Evolutionary conservation across 2,888 invertebrate species (phyloP).

Genomic region (Prenolepis imparis): DNA sequence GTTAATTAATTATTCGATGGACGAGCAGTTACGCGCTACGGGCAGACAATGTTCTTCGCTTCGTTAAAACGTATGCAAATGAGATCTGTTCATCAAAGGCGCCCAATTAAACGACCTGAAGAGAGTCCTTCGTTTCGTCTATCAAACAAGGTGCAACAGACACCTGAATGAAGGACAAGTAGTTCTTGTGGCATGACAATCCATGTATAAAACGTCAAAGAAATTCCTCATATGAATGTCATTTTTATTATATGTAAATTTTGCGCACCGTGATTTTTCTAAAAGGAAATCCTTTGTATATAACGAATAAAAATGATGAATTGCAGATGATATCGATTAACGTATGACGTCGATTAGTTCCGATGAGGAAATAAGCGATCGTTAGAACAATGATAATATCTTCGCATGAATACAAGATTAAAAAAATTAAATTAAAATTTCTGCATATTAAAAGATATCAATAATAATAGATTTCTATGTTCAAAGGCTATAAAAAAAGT

Average conservation of each 20-base stretch:
- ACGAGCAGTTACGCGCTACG: conserved; percentile 47
- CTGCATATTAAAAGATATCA: neutral
- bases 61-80: conserved; percentile 60
- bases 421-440: neutral
- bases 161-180: conserved; percentile 35
- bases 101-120: conserved; percentile 52
- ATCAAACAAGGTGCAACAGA: conserved; percentile 36
- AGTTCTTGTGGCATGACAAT: neutral
- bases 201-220: neutral
- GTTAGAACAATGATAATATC: neutral
- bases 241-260: conserved; percentile 23
- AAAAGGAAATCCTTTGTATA: neutral
- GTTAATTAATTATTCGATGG: conserved; percentile 63
- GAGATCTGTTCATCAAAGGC: conserved; percentile 57
- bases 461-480: neutral
- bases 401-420: neutral
- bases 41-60: conserved; percentile 60
- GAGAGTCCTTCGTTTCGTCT: neutral
- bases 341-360: too few species aligned
- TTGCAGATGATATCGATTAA: conserved; percentile 4
- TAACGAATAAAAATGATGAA: conserved; percentile 16
- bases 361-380: neutral
- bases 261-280: neutral
- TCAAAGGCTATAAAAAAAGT: neutral
- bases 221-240: neutral